These are phyloP conservation scores for Riparia riparia DNA, from an alignment of 2,113 vertebrate species.

Conservation along the genomic window DNA sequence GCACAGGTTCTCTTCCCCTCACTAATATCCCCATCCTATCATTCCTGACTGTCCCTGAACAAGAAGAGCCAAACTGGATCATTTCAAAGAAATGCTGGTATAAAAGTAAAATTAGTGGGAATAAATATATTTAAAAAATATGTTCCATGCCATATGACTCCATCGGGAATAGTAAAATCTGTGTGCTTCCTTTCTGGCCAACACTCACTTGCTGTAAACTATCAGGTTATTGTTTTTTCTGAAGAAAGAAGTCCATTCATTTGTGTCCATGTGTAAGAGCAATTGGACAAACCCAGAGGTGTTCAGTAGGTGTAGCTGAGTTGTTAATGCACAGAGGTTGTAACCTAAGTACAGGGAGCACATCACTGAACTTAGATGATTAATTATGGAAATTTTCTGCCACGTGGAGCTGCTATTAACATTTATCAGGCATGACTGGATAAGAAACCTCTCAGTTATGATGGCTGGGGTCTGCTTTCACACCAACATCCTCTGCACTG, in stretches of 20 bases:
- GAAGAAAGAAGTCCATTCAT: background rate
- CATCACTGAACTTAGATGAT: background rate
- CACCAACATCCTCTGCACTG: background rate
- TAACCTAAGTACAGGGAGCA: background rate
- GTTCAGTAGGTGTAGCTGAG: background rate
- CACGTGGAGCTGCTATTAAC: background rate
- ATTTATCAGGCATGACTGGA: background rate
- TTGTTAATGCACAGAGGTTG: background rate
- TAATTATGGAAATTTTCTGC: background rate
- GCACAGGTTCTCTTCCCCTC: background rate
- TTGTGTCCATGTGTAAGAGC: background rate
- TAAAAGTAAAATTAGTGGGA: background rate
- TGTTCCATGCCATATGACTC: background rate
- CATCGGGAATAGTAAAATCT: background rate
- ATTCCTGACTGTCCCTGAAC: background rate
- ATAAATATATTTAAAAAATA: slow-evolving; percentile 34
- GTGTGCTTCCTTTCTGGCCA: slow-evolving; percentile 4
- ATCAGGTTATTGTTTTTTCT: background rate
- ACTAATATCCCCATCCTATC: background rate
- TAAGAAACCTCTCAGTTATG: background rate
- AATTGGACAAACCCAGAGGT: background rate
- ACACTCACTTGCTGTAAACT: background rate
- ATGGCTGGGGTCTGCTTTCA: background rate
- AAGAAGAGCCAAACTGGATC: background rate
- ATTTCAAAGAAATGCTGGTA: background rate